A percentile compares a stretch with the other conserved stretches of the same genome.
Evolutionary conservation across 2,797 vertebrate genomes (phyloP).

Genomic region (Aselliscus stoliczkanus): DNA sequence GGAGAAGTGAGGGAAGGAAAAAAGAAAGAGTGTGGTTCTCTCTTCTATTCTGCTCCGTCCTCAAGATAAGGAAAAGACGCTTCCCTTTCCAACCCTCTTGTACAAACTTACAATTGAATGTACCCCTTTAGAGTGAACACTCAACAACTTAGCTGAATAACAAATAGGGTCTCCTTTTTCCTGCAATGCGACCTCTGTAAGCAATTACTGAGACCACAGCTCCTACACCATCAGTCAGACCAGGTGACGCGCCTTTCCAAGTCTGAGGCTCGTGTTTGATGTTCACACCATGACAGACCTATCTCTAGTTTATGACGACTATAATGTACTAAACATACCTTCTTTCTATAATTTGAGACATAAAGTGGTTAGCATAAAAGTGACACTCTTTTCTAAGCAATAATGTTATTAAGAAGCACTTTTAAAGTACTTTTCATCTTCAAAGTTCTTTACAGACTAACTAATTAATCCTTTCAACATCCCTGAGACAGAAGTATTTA

Average conservation of each 20-base stretch:
- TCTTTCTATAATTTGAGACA: conserved; percentile 34
- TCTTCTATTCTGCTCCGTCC: background rate
- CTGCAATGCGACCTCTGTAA: background rate
- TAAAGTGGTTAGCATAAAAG: conserved; percentile 39
- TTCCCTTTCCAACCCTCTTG: too few species aligned
- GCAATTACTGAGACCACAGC: background rate
- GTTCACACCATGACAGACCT: conserved; percentile 8
- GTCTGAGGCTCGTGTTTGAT: background rate
- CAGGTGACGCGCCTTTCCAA: background rate
- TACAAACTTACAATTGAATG: background rate
- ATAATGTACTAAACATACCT: background rate
- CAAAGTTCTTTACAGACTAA: conserved; percentile 64
- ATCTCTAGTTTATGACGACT: background rate
- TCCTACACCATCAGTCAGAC: background rate
- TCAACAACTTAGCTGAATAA: background rate
- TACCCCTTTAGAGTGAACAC: background rate
- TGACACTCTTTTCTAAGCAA: conserved; percentile 57
- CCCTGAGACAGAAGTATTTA: conserved; percentile 64
- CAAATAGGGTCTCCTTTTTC: background rate
- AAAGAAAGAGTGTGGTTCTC: background rate
- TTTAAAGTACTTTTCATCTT: conserved; percentile 70
- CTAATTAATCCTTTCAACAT: conserved; percentile 74
- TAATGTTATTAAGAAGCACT: conserved; percentile 67
- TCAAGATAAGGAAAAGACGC: background rate
- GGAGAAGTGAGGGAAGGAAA: background rate